Evolutionary conservation across 2,113 vertebrate genomes (phyloP).

Genomic region (Megaleporinus macrocephalus): DNA sequence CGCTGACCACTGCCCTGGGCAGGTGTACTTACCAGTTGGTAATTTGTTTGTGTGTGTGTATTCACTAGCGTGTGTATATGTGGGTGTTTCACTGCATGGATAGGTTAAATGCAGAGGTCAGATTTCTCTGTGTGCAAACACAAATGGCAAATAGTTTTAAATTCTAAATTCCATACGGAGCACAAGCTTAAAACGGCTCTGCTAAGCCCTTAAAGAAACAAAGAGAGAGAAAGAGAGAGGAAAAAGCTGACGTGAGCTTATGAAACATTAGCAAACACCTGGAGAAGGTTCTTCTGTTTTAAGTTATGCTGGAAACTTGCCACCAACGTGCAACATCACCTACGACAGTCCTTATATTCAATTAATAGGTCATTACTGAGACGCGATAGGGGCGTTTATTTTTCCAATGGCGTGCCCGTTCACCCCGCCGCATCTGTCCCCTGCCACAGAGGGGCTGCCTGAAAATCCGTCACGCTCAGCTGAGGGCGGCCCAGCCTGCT

Average conservation of each 20-base stretch:
- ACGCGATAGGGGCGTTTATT: slow-evolving; percentile 50
- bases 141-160: too few species aligned
- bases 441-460: slow-evolving; percentile 26
- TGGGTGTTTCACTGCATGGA: too few species aligned
- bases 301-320: neutral
- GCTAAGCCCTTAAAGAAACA: neutral
- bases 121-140: too few species aligned
- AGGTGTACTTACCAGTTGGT: too few species aligned
- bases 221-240: neutral
- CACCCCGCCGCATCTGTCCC: slow-evolving; percentile 54
- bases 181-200: neutral
- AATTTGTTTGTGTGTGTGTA: too few species aligned
- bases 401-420: slow-evolving; percentile 52
- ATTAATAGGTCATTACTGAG: slow-evolving; percentile 43
- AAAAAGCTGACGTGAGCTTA: neutral
- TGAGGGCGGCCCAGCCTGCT: slow-evolving; percentile 39
- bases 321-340: slow-evolving; percentile 11
- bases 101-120: too few species aligned
- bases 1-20: too few species aligned
- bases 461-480: slow-evolving; percentile 50
- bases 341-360: slow-evolving; percentile 30
- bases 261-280: slow-evolving; percentile 5
- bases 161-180: neutral
- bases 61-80: too few species aligned
- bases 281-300: slow-evolving; percentile 2